These are phyloP conservation scores for Papilio machaon DNA, from an alignment of 1,140 invertebrate genomes.

Conservation along the genomic window DNA sequence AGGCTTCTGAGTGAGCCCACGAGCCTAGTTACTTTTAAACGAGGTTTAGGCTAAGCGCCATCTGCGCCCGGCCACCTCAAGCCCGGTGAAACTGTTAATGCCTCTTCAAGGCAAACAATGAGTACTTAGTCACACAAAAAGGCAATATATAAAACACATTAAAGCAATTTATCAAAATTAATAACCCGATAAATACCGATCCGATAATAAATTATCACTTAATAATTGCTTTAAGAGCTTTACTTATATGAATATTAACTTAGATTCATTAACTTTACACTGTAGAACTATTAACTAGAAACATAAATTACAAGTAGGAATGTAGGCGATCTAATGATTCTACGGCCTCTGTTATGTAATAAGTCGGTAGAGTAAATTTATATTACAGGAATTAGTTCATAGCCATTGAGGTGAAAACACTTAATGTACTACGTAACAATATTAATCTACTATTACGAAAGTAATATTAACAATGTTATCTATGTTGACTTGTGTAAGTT, in stretches of 20 bases:
- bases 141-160: not conserved
- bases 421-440: constrained; percentile 28
- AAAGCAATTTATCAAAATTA: not conserved
- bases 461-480: not conserved
- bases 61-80: too few relatives aligned
- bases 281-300: constrained; percentile 15
- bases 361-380: constrained; percentile 19
- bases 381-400: constrained; percentile 31
- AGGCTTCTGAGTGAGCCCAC: too few relatives aligned
- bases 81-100: too few relatives aligned
- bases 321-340: not conserved
- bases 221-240: constrained; percentile 1
- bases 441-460: constrained; percentile 13
- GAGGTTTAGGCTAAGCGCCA: too few relatives aligned
- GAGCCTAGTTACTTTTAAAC: too few relatives aligned
- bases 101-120: too few relatives aligned
- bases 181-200: not conserved
- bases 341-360: constrained; percentile 18
- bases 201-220: not conserved
- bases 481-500: not conserved
- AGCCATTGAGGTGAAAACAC: constrained; percentile 23
- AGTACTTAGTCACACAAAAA: too few relatives aligned
- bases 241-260: constrained; percentile 1
- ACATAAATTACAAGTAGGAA: not conserved
- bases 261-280: not conserved